Conservation (phyloP, 2,888 invertebrate species). For the Harpalus rubripes region DNA sequence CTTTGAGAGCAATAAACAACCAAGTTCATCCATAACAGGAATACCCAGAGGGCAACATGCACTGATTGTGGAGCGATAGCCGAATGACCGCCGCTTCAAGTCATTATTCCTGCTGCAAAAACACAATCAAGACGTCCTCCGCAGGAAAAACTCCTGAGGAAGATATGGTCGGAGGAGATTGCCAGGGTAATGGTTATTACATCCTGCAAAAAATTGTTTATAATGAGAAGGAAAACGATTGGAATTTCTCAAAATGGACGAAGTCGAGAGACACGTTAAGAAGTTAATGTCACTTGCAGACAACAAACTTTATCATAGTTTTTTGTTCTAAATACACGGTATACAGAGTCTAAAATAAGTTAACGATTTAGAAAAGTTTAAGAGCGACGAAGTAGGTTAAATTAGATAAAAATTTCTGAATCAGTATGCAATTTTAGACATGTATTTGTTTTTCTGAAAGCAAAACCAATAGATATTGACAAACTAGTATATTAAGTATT, state of each 20-base stretch:
- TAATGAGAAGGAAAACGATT: conserved; percentile 31
- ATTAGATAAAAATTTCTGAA: too few species aligned
- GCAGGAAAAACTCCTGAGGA: conserved; percentile 20
- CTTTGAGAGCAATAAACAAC: conserved; percentile 31
- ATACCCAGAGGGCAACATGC: conserved; percentile 16
- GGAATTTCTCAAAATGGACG: conserved; percentile 30
- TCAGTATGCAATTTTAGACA: too few species aligned
- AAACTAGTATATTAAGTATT: too few species aligned
- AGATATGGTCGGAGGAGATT: conserved; percentile 19
- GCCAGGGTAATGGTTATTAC: conserved; percentile 34
- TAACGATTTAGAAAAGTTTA: too few species aligned
- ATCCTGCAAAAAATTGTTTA: conserved; percentile 27
- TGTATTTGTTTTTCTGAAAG: too few species aligned
- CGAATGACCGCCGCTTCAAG: conserved; percentile 8
- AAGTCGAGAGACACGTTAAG: not conserved
- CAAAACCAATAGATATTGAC: too few species aligned
- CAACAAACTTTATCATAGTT: not conserved
- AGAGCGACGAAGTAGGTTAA: too few species aligned
- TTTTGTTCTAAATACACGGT: not conserved
- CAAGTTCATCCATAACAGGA: conserved; percentile 14
- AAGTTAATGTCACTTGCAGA: not conserved
- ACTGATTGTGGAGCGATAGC: conserved; percentile 28
- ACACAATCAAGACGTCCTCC: conserved; percentile 35
- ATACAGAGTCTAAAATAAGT: too few species aligned
- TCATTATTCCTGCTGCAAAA: conserved; percentile 50